phyloP scores from a whole-genome alignment of 35 echinoderm and acorn worm genomes.

The Diadema setosum region DNA sequence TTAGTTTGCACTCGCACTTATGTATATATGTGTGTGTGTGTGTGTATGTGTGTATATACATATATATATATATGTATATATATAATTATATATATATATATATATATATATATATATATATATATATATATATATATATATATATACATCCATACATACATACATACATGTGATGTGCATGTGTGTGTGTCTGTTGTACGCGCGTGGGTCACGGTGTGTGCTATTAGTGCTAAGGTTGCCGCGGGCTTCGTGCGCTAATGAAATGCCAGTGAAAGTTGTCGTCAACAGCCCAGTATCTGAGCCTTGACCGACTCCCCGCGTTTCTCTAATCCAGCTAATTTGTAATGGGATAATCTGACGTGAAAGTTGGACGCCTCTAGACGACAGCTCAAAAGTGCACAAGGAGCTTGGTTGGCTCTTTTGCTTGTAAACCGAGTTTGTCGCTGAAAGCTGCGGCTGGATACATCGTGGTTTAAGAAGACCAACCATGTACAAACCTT shows the following conservation, averaged over 20 bases:
- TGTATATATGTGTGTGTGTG: background rate
- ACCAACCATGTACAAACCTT: too few species aligned
- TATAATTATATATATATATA: background rate
- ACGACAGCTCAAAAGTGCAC: background rate
- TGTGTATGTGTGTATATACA: background rate
- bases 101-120: background rate
- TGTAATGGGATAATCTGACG: background rate
- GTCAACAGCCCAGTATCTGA: too few species aligned
- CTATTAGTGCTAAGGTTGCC: too few species aligned
- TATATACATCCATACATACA: background rate
- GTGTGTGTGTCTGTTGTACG: background rate
- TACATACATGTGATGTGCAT: background rate
- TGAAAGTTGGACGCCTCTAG: background rate
- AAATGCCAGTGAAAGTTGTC: too few species aligned
- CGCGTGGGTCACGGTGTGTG: background rate
- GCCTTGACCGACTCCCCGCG: background rate
- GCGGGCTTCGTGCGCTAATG: too few species aligned
- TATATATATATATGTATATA: background rate
- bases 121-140: background rate
- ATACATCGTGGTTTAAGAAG: too few species aligned
- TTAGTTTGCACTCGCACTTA: background rate
- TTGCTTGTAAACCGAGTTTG: too few species aligned
- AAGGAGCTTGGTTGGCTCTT: too few species aligned
- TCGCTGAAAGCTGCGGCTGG: too few species aligned
- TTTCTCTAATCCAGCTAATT: background rate